Conservation (phyloP, 1,140 invertebrate genomes). For the Teleopsis dalmanni region DNA sequence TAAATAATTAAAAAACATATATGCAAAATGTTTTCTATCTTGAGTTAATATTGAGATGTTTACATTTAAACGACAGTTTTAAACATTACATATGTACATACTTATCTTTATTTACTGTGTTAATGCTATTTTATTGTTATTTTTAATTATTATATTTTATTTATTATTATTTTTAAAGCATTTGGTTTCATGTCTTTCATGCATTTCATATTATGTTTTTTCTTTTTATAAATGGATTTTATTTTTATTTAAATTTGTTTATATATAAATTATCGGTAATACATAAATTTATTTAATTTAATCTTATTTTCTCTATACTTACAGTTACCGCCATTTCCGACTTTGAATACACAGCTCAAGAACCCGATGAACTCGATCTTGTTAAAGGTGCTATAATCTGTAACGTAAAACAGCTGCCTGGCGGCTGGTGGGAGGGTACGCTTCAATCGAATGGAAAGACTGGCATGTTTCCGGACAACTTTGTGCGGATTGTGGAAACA, state of each 20-base stretch:
- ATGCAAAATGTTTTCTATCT: too few species aligned
- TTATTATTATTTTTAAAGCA: too few species aligned
- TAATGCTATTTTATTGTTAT: not conserved
- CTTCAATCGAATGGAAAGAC: constrained; percentile 63
- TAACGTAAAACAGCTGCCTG: constrained; percentile 72
- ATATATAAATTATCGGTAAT: too few species aligned
- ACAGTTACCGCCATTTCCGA: constrained; percentile 71
- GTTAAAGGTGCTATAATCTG: constrained; percentile 84
- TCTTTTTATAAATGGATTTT: too few species aligned
- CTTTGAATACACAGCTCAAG: constrained; percentile 71
- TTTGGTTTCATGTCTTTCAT: too few species aligned
- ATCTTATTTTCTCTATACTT: constrained; percentile 19
- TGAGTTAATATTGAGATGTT: too few species aligned
- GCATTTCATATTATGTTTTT: too few species aligned
- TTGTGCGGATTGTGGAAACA: constrained; percentile 65
- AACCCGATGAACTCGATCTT: constrained; percentile 77
- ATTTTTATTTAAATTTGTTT: too few species aligned
- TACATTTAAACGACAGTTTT: too few species aligned
- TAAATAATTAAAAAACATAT: too few species aligned
- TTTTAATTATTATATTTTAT: too few species aligned
- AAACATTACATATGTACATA: too few species aligned
- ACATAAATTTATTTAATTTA: not conserved
- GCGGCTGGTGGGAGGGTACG: constrained; percentile 97
- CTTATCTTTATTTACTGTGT: not conserved
- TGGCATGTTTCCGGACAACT: constrained; percentile 97